Evolutionary conservation across 1,140 invertebrate species (phyloP).

Genomic region (Leptinotarsa undecemlineata): DNA sequence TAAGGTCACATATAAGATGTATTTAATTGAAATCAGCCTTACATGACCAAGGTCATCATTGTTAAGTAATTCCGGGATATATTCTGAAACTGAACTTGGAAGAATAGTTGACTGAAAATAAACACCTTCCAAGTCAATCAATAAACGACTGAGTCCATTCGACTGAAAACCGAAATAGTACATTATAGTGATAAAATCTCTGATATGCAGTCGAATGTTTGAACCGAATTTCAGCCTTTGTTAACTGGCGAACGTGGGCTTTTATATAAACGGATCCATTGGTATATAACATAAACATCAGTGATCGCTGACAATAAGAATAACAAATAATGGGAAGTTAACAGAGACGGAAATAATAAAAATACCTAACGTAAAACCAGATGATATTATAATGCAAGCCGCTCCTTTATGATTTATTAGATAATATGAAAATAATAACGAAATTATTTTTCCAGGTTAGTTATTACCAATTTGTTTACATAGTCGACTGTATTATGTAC

Average conservation of each 20-base stretch:
- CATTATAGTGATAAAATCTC: too few species aligned
- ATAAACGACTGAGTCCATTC: too few species aligned
- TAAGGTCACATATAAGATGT: too few species aligned
- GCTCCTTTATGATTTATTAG: slow-evolving; percentile 38
- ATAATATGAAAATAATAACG: slow-evolving; percentile 39
- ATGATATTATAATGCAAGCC: slow-evolving; percentile 39
- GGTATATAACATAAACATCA: neutral
- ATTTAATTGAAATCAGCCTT: too few species aligned
- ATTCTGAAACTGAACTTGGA: too few species aligned
- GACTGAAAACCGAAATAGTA: too few species aligned
- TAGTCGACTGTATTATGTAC: slow-evolving; percentile 21
- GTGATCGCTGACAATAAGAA: slow-evolving; percentile 23
- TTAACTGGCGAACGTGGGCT: neutral
- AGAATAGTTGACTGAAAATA: too few species aligned
- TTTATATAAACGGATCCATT: neutral
- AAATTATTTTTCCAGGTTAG: slow-evolving; percentile 29
- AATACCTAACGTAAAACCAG: slow-evolving; percentile 40
- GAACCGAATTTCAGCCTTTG: neutral
- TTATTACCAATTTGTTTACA: slow-evolving; percentile 26
- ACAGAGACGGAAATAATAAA: slow-evolving; percentile 45
- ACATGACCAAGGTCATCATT: too few species aligned
- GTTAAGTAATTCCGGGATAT: too few species aligned
- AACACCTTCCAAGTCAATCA: too few species aligned
- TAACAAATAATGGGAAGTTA: slow-evolving; percentile 37
- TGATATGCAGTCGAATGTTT: too few species aligned